Evolutionary conservation across 2,888 invertebrate genomes (phyloP).

Genomic region (Erebia palarica): DNA sequence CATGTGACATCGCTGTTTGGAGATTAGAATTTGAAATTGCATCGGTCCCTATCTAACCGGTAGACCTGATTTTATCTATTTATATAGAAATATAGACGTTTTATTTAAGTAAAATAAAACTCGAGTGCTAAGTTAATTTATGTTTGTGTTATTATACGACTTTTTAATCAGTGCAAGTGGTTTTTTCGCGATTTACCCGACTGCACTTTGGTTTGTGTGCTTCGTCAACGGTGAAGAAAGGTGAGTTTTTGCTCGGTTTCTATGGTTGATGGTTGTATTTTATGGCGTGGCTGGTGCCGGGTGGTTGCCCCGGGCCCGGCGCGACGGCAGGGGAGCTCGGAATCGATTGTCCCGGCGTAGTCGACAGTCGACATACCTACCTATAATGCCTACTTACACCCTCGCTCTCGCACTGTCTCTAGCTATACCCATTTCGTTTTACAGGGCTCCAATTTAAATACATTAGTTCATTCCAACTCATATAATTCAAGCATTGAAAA

Average conservation of each 20-base stretch:
- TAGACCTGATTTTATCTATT: conserved; percentile 38
- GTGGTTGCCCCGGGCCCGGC: conserved; percentile 52
- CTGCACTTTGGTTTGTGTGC: conserved; percentile 68
- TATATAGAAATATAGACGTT: conserved; percentile 2
- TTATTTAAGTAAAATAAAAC: conserved; percentile 41
- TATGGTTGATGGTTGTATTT: conserved; percentile 44
- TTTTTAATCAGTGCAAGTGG: conserved; percentile 66
- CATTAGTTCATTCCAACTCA: not conserved
- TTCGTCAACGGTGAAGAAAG: conserved; percentile 71
- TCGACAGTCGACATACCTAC: conserved; percentile 48
- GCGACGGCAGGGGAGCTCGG: conserved; percentile 65
- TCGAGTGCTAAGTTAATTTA: conserved; percentile 67
- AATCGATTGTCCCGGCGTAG: conserved; percentile 71
- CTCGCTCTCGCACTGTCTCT: conserved; percentile 60
- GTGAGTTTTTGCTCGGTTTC: conserved; percentile 61
- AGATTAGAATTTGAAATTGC: conserved; percentile 48
- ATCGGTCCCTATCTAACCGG: conserved; percentile 60
- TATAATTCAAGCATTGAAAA: not conserved
- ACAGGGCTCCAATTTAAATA: conserved; percentile 50
- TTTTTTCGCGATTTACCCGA: conserved; percentile 72
- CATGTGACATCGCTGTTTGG: conserved; percentile 41
- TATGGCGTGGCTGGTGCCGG: conserved; percentile 50
- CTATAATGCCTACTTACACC: conserved; percentile 51
- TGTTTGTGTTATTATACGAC: conserved; percentile 64
- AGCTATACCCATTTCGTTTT: conserved; percentile 50